Percentiles rank a stretch among this genome's conserved stretches.
These are phyloP conservation scores for Mirza zaza DNA, from an alignment of 2,113 vertebrate genomes.

Conservation along the genomic window DNA sequence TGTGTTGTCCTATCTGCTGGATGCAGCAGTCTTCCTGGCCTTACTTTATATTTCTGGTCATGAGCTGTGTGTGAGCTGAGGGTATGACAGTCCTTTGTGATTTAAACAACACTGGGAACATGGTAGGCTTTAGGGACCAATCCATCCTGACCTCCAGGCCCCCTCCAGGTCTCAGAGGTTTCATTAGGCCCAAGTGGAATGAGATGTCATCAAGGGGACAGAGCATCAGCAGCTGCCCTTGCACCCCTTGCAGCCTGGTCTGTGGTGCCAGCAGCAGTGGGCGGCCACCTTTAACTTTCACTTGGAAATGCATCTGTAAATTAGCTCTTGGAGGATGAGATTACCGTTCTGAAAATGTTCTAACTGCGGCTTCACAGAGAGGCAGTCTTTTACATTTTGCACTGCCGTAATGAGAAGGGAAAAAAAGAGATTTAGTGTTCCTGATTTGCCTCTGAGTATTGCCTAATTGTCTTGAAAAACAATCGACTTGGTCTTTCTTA, in stretches of 20 bases:
- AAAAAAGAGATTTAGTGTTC: slow-evolving; percentile 74
- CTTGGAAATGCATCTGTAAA: slow-evolving; percentile 77
- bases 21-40: neutral
- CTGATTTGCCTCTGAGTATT: slow-evolving; percentile 79
- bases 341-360: slow-evolving; percentile 78
- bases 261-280: neutral
- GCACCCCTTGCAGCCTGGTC: neutral
- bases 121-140: neutral
- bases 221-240: neutral
- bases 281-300: neutral
- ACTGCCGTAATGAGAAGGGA: slow-evolving; percentile 73
- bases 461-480: slow-evolving; percentile 76
- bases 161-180: neutral
- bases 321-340: slow-evolving; percentile 75
- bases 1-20: neutral
- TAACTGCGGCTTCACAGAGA: slow-evolving; percentile 74
- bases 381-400: slow-evolving; percentile 75
- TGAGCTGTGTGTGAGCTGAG: neutral
- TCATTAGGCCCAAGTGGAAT: neutral
- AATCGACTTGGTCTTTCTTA: slow-evolving; percentile 63
- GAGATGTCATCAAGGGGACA: neutral
- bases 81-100: neutral
- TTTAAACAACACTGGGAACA: neutral
- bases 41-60: neutral
- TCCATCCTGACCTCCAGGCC: neutral